Conservation (phyloP, 2,888 invertebrate genomes). For the Monoplex corrugatus region DNA sequence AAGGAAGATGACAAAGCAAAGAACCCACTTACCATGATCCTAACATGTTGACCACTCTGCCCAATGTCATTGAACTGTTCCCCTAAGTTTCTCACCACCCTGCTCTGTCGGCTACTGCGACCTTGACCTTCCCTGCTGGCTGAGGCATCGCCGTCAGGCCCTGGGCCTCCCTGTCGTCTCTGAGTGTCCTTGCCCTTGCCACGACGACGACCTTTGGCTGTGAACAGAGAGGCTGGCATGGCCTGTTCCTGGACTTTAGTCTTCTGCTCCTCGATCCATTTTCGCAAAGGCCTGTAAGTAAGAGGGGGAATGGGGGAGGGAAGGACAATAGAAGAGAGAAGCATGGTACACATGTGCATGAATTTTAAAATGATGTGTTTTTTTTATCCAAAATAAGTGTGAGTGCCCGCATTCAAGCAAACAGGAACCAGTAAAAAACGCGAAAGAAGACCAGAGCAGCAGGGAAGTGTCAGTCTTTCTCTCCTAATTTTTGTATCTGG, state of each 20-base stretch:
- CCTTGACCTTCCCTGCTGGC: constrained; percentile 5
- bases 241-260: constrained; percentile 25
- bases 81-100: not conserved
- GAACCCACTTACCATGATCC: constrained; percentile 7
- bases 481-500: too few relatives aligned
- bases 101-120: constrained; percentile 5
- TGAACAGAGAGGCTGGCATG: constrained; percentile 38
- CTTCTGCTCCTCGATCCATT: constrained; percentile 61
- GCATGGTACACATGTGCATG: too few relatives aligned
- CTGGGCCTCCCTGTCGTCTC: not conserved
- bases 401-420: too few relatives aligned
- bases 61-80: constrained; percentile 2
- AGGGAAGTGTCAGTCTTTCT: too few relatives aligned
- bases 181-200: constrained; percentile 34
- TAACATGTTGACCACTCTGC: not conserved
- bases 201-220: constrained; percentile 25
- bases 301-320: not conserved
- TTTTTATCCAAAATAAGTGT: too few relatives aligned
- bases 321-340: too few relatives aligned
- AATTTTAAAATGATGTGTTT: too few relatives aligned
- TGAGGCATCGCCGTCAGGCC: constrained; percentile 14
- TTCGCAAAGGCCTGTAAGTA: constrained; percentile 60
- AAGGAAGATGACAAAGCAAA: too few relatives aligned
- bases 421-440: too few relatives aligned
- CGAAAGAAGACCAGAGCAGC: too few relatives aligned